These are phyloP conservation scores for Chaetura pelagica DNA, from an alignment of 2,113 vertebrate genomes.

Conservation along the genomic window DNA sequence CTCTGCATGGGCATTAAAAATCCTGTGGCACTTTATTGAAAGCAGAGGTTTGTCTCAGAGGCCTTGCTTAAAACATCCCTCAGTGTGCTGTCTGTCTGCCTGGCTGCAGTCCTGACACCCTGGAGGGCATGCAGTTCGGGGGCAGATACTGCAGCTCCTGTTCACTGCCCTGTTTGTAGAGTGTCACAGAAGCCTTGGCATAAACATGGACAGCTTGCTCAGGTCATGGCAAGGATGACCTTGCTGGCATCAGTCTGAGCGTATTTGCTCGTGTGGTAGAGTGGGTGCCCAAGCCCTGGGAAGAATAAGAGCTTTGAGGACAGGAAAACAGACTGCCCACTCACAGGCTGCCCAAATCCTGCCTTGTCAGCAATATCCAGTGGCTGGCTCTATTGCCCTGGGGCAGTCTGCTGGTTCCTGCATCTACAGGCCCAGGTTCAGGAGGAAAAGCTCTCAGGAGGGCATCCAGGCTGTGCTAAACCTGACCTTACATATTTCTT, in stretches of 20 bases:
- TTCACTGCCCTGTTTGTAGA: not conserved
- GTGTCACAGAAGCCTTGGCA: not conserved
- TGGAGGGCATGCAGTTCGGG: not conserved
- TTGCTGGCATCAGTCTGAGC: not conserved
- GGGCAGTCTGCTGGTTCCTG: not conserved
- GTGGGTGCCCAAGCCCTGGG: not conserved
- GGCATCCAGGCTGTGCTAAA: not conserved
- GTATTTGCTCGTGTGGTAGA: not conserved
- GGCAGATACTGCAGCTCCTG: slow-evolving; percentile 24
- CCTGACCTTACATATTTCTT: not conserved
- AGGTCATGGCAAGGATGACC: not conserved
- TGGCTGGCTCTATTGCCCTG: not conserved
- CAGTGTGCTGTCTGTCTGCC: slow-evolving; percentile 7
- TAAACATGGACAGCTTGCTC: not conserved
- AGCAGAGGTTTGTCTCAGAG: slow-evolving; percentile 64
- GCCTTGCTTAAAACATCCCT: slow-evolving; percentile 39
- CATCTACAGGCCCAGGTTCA: not conserved
- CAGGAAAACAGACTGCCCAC: not conserved
- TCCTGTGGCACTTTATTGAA: slow-evolving; percentile 63
- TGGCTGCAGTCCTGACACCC: not conserved
- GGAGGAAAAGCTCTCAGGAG: not conserved
- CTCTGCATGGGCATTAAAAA: slow-evolving; percentile 62
- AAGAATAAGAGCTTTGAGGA: not conserved
- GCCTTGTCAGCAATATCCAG: not conserved
- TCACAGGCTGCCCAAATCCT: not conserved